A percentile compares a stretch with the other conserved stretches of the same genome.
These are phyloP conservation scores for Amphilophus citrinellus DNA, from an alignment of 2,113 vertebrate genomes.

Conservation along the genomic window DNA sequence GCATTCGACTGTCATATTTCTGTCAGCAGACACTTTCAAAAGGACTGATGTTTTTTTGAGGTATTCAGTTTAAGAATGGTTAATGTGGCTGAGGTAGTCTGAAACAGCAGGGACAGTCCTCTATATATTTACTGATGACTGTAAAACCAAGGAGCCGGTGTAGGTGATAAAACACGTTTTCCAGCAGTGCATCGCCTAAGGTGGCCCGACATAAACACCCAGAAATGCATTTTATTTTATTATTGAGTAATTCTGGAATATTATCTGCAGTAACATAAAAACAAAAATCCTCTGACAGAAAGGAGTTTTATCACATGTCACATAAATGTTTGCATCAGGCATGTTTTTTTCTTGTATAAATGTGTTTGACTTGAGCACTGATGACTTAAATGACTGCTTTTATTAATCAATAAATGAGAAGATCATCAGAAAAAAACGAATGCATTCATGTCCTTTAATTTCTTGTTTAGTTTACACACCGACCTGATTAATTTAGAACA, in stretches of 20 bases:
- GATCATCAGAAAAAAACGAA: too few species aligned
- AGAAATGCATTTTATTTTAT: too few species aligned
- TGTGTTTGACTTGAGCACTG: neutral
- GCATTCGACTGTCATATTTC: neutral
- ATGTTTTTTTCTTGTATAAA: neutral
- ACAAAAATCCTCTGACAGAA: neutral
- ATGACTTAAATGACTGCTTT: neutral
- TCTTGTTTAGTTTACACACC: neutral
- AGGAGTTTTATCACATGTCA: neutral
- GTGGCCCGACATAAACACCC: rapidly evolving
- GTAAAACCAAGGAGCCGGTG: neutral
- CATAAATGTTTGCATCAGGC: too few species aligned
- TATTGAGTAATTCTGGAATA: too few species aligned
- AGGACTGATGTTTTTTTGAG: neutral
- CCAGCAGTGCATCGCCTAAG: rapidly evolving
- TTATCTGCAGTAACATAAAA: neutral
- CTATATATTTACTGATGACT: neutral
- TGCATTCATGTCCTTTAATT: neutral
- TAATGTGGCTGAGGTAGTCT: too few species aligned
- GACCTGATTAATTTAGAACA: rapidly evolving
- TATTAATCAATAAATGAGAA: neutral
- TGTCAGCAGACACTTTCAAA: neutral
- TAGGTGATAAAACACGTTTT: neutral
- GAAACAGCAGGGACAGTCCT: too few species aligned
- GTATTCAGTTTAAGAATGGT: too few species aligned